Percentiles rank a stretch among this genome's conserved stretches.
These are phyloP conservation scores for Agrenia bidenticulata DNA, from an alignment of 2,888 invertebrate genomes.

Conservation along the genomic window DNA sequence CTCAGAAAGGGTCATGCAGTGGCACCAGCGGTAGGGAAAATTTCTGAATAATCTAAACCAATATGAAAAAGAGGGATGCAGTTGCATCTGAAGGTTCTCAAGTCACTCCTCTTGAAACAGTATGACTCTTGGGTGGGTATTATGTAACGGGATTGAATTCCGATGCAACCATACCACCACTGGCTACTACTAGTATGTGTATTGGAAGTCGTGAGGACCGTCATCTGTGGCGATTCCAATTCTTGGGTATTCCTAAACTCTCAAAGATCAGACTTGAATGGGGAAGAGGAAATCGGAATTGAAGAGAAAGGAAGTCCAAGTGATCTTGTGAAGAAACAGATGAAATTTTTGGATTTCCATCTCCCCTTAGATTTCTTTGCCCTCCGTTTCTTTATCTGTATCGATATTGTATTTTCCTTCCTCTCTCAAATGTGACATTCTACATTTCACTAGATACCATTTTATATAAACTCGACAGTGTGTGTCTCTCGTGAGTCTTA, in stretches of 20 bases:
- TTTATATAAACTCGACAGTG: too few relatives aligned
- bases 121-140: not conserved
- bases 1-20: too few relatives aligned
- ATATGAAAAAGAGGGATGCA: conserved; percentile 5
- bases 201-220: not conserved
- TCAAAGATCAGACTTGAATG: conserved; percentile 15
- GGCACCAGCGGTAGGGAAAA: too few relatives aligned
- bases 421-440: too few relatives aligned
- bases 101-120: not conserved
- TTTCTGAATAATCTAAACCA: too few relatives aligned
- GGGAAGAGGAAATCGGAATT: conserved; percentile 3
- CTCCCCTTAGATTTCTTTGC: not conserved
- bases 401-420: not conserved
- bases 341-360: conserved; percentile 3
- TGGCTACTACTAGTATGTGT: too few relatives aligned
- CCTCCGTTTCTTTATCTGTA: not conserved
- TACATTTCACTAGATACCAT: too few relatives aligned
- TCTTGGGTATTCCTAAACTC: conserved; percentile 16
- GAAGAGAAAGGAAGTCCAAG: not conserved
- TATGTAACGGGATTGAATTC: too few relatives aligned
- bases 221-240: conserved; percentile 24
- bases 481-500: too few relatives aligned
- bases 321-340: not conserved
- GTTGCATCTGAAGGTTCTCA: conserved; percentile 10
- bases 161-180: too few relatives aligned